phyloP scores from a whole-genome alignment of 2,888 invertebrate species.

The Drosophila phalerata region DNA sequence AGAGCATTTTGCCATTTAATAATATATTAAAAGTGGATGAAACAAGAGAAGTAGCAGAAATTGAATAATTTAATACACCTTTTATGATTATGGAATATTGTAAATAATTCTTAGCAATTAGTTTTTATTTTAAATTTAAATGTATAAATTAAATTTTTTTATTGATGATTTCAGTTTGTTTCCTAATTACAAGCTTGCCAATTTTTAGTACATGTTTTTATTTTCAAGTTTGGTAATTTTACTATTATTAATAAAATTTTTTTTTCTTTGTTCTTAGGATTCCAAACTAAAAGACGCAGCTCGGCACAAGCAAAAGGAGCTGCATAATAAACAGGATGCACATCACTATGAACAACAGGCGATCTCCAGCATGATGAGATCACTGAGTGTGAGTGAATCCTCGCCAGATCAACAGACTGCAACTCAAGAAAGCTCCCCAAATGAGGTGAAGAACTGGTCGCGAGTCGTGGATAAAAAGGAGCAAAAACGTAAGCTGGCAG shows the following conservation, averaged over 20 bases:
- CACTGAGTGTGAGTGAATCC: conserved; percentile 72
- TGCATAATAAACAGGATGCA: conserved; percentile 72
- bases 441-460: conserved; percentile 80
- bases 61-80: too few species aligned
- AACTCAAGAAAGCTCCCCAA: conserved; percentile 50
- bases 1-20: too few species aligned
- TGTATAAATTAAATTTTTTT: too few species aligned
- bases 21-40: too few species aligned
- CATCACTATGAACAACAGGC: conserved; percentile 84
- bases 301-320: conserved; percentile 71
- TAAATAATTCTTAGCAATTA: too few species aligned
- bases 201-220: too few species aligned
- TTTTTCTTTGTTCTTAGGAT: conserved; percentile 34
- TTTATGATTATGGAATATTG: too few species aligned
- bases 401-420: conserved; percentile 47
- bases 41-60: too few species aligned
- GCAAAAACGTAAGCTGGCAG: conserved; percentile 83
- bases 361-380: conserved; percentile 82
- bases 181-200: too few species aligned
- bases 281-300: conserved; percentile 47
- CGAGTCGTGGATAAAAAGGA: conserved; percentile 86
- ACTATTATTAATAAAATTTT: not conserved
- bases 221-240: too few species aligned
- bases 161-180: too few species aligned
- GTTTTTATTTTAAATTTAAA: too few species aligned